These are phyloP conservation scores for Coelogynopora nodosa DNA, from an alignment of 2,888 invertebrate genomes.

Conservation along the genomic window DNA sequence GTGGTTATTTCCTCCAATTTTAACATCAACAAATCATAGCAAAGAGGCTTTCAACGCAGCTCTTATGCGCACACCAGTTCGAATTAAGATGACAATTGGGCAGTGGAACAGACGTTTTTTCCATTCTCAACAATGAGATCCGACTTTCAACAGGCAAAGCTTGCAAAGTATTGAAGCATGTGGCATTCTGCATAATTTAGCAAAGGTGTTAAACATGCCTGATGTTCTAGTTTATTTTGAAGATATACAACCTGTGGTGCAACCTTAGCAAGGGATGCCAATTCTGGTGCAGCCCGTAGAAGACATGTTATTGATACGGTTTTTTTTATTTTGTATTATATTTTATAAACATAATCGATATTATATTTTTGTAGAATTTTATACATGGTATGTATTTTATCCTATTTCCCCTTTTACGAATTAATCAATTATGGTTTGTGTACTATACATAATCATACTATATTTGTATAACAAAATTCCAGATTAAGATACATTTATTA, in stretches of 20 bases:
- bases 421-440: not conserved
- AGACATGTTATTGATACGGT: slow-evolving; percentile 1
- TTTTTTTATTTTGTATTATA: not conserved
- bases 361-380: not conserved
- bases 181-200: slow-evolving; percentile 10
- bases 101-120: slow-evolving; percentile 42
- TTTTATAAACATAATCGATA: not conserved
- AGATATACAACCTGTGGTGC: not conserved
- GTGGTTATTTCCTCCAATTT: slow-evolving; percentile 45
- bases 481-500: not conserved
- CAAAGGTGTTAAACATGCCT: not conserved
- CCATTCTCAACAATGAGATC: slow-evolving; percentile 35
- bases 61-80: slow-evolving; percentile 42
- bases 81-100: slow-evolving; percentile 41
- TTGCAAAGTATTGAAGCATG: slow-evolving; percentile 42
- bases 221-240: not conserved
- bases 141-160: slow-evolving; percentile 39
- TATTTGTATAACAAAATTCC: not conserved
- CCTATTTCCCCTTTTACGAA: not conserved
- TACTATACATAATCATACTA: not conserved
- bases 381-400: not conserved
- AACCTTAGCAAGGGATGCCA: slow-evolving; percentile 1
- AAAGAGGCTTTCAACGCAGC: slow-evolving; percentile 40
- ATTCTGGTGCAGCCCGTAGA: not conserved
- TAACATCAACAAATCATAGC: slow-evolving; percentile 29